A percentile compares a stretch with the other conserved stretches of the same genome.
These are phyloP conservation scores for Epinephelus fuscoguttatus DNA, from an alignment of 2,113 vertebrate genomes.

Conservation along the genomic window DNA sequence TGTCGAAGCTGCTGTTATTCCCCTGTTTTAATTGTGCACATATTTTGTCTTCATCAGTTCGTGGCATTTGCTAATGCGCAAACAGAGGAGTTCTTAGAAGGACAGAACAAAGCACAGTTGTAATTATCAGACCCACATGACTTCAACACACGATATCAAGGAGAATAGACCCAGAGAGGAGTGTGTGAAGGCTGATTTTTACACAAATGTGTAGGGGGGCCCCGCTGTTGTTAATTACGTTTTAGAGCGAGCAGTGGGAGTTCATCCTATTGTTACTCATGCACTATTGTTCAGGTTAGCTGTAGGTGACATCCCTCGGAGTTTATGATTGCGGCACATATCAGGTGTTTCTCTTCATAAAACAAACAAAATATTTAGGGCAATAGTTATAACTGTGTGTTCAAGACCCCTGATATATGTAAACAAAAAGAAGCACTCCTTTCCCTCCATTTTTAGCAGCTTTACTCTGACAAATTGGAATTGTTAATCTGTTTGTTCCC, in stretches of 20 bases:
- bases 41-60: constrained; percentile 35
- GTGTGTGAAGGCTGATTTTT: constrained; percentile 43
- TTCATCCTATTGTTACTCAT: constrained; percentile 60
- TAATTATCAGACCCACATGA: constrained; percentile 57
- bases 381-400: neutral
- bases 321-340: constrained; percentile 28
- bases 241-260: constrained; percentile 49
- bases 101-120: constrained; percentile 1
- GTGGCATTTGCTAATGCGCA: constrained; percentile 8
- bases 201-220: constrained; percentile 37
- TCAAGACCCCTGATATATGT: constrained; percentile 2
- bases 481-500: constrained; percentile 59
- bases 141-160: constrained; percentile 34
- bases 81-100: constrained; percentile 25
- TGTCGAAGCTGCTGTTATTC: constrained; percentile 16
- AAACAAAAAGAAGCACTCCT: constrained; percentile 28
- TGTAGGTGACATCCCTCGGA: constrained; percentile 31
- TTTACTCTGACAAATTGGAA: constrained; percentile 37
- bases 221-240: constrained; percentile 71
- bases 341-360: constrained; percentile 34
- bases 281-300: constrained; percentile 23
- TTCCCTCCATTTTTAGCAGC: constrained; percentile 8
- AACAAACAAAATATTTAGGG: constrained; percentile 35
- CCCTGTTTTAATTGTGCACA: constrained; percentile 33
- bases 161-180: constrained; percentile 44